Evolutionary conservation across 92 coral and sea anemone species (phyloP).

Genomic region (Umimayanthus kanabou): DNA sequence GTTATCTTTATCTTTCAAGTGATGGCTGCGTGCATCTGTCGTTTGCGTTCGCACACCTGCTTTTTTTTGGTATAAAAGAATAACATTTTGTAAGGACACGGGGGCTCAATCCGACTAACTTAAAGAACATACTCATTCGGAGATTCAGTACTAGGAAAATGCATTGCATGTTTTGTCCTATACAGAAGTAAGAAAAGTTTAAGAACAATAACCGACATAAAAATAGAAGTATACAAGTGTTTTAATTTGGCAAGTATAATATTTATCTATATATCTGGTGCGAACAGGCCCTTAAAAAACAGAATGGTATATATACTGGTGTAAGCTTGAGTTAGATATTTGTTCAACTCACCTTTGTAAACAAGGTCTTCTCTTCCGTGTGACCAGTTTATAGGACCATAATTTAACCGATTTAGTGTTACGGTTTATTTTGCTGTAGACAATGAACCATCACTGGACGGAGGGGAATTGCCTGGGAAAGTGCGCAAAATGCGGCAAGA

Average conservation of each 20-base stretch:
- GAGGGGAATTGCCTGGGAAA: slow-evolving; percentile 97
- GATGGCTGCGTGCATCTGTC: not conserved
- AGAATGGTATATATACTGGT: too few relatives aligned
- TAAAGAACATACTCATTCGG: too few relatives aligned
- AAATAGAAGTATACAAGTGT: too few relatives aligned
- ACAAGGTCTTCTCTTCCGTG: not conserved
- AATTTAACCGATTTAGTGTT: not conserved
- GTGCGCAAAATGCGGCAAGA: slow-evolving; percentile 87
- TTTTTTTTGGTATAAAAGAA: too few relatives aligned
- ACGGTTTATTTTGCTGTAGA: slow-evolving; percentile 44
- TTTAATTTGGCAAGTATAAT: too few relatives aligned
- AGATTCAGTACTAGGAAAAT: not conserved
- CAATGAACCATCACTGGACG: slow-evolving; percentile 98
- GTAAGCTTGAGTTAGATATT: too few relatives aligned
- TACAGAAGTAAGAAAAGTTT: too few relatives aligned
- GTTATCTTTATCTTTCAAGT: not conserved
- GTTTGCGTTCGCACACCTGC: not conserved
- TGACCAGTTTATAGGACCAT: not conserved
- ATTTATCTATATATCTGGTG: too few relatives aligned
- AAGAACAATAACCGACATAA: not conserved
- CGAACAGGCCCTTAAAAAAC: too few relatives aligned
- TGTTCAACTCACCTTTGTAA: not conserved
- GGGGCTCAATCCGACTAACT: not conserved
- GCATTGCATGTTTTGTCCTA: not conserved
- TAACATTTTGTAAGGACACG: too few relatives aligned